phyloP scores from a whole-genome alignment of 1,140 invertebrate species.

The Prorops nasuta region DNA sequence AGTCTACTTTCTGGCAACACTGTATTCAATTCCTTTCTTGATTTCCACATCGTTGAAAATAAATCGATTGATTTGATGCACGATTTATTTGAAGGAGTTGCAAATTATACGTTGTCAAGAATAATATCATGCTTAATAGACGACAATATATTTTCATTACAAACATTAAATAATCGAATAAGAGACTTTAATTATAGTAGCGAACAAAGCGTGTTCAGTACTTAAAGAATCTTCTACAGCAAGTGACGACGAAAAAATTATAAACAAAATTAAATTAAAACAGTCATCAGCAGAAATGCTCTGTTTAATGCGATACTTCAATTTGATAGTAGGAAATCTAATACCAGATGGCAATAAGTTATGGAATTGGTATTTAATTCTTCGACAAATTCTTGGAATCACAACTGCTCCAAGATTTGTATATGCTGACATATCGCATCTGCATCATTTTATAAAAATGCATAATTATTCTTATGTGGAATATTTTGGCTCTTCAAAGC shows the following conservation, averaged over 20 bases:
- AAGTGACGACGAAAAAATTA: conserved; percentile 5
- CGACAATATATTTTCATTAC: conserved; percentile 16
- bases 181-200: conserved; percentile 14
- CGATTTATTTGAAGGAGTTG: conserved; percentile 18
- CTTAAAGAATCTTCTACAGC: conserved; percentile 5
- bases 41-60: conserved; percentile 24
- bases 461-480: conserved; percentile 15
- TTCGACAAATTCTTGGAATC: too few relatives aligned
- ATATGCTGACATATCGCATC: neutral
- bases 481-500: conserved; percentile 13
- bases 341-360: conserved; percentile 3
- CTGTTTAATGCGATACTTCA: conserved; percentile 17
- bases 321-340: conserved; percentile 18
- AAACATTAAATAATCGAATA: conserved; percentile 19
- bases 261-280: conserved; percentile 20
- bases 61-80: conserved; percentile 18
- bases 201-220: conserved; percentile 16
- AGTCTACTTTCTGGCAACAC: too few relatives aligned
- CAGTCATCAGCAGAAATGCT: conserved; percentile 25
- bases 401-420: too few relatives aligned
- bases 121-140: conserved; percentile 13
- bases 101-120: conserved; percentile 15
- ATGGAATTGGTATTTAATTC: conserved; percentile 17
- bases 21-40: conserved; percentile 14
- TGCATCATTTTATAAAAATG: conserved; percentile 12